Conservation (phyloP, 2,888 invertebrate species). For the Eucriotettix oculatus region DNA sequence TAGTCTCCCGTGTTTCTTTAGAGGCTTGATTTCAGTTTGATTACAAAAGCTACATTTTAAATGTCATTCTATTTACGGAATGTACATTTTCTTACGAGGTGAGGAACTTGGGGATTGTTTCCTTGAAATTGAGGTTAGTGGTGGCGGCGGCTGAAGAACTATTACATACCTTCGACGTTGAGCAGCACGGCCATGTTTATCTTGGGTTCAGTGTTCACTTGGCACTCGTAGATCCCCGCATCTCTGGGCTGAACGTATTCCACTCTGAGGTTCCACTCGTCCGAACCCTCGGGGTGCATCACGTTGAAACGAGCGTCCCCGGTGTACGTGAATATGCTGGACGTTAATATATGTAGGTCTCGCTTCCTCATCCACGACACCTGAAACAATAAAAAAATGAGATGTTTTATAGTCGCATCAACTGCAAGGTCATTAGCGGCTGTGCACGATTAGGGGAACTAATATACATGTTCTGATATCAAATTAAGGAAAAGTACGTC, state of each 20-base stretch:
- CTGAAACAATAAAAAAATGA: conserved; percentile 28
- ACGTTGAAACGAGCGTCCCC: conserved; percentile 76
- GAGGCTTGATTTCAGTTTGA: too few relatives aligned
- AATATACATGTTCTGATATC: too few relatives aligned
- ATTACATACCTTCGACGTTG: conserved; percentile 54
- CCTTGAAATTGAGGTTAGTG: too few relatives aligned
- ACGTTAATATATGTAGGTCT: conserved; percentile 71
- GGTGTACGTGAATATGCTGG: conserved; percentile 71
- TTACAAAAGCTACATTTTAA: too few relatives aligned
- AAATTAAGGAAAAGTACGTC: too few relatives aligned
- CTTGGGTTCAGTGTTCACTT: conserved; percentile 80
- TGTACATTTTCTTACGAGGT: too few relatives aligned
- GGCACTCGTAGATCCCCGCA: conserved; percentile 74
- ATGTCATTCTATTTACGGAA: too few relatives aligned
- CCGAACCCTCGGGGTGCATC: conserved; percentile 63
- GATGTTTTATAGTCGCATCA: too few relatives aligned
- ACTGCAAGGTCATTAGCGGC: too few relatives aligned
- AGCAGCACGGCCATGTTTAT: conserved; percentile 69
- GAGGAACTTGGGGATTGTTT: too few relatives aligned
- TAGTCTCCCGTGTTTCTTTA: too few relatives aligned
- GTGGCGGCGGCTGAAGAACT: background rate
- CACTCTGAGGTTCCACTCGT: conserved; percentile 75
- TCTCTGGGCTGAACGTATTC: conserved; percentile 71
- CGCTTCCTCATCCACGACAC: conserved; percentile 71
- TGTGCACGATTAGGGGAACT: too few relatives aligned